Conservation (phyloP, 2,888 invertebrate genomes). For the Clistopyga incitator region DNA sequence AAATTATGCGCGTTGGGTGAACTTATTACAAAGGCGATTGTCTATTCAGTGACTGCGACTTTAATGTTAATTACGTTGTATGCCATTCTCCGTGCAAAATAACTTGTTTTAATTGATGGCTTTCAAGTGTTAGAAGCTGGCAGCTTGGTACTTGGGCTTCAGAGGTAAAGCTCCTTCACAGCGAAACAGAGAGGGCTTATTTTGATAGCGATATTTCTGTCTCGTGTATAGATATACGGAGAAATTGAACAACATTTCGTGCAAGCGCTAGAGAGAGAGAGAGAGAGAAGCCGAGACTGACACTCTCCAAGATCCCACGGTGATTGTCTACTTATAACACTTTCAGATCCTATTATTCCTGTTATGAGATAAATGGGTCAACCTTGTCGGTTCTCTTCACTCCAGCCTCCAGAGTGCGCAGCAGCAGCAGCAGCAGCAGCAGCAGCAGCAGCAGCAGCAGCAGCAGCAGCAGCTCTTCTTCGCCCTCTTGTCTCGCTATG, state of each 20-base stretch:
- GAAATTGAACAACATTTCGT: conserved; percentile 47
- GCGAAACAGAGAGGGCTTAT: conserved; percentile 58
- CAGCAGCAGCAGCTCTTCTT: conserved; percentile 19
- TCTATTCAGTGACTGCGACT: not conserved
- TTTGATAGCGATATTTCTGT: conserved; percentile 39
- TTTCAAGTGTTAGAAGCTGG: conserved; percentile 45
- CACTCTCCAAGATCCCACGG: conserved; percentile 73
- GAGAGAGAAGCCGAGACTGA: conserved; percentile 14
- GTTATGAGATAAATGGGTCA: conserved; percentile 78
- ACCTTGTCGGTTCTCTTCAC: conserved; percentile 63
- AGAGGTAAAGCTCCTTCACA: conserved; percentile 52
- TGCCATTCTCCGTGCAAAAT: conserved; percentile 10
- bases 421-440: no score
- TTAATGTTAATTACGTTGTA: conserved; percentile 8
- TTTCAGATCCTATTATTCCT: conserved; percentile 76
- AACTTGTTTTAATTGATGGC: conserved; percentile 26
- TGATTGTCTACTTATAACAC: conserved; percentile 76
- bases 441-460: no score
- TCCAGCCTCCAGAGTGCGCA: conserved; percentile 10
- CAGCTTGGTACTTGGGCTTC: conserved; percentile 19
- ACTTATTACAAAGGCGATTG: not conserved
- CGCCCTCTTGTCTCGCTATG: conserved; percentile 56
- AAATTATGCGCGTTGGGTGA: not conserved
- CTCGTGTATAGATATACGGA: conserved; percentile 33
- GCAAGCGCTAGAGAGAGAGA: conserved; percentile 6